phyloP scores from a whole-genome alignment of 2,888 invertebrate genomes.

The Tinea semifulvella region DNA sequence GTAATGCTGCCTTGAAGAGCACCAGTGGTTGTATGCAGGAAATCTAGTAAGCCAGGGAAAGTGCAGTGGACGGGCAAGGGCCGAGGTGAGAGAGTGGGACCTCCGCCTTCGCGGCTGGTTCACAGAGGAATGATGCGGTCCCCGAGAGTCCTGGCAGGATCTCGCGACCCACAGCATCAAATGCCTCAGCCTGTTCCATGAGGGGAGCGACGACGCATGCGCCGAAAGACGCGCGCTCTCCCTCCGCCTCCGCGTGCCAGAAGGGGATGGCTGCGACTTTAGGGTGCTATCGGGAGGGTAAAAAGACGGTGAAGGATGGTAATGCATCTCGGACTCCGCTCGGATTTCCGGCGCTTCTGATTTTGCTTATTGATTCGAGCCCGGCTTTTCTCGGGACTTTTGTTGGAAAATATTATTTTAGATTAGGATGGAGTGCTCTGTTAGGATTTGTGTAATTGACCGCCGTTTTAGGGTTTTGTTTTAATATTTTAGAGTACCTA shows the following conservation, averaged over 20 bases:
- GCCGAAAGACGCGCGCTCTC: constrained; percentile 34
- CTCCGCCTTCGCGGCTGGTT: constrained; percentile 60
- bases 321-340: constrained; percentile 62
- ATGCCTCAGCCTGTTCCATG: constrained; percentile 49
- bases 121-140: constrained; percentile 56
- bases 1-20: too few species aligned
- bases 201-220: constrained; percentile 58
- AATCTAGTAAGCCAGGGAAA: too few species aligned
- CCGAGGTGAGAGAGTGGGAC: constrained; percentile 33
- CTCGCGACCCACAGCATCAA: constrained; percentile 45
- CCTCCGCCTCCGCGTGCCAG: constrained; percentile 31
- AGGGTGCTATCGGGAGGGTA: constrained; percentile 63
- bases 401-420: neutral
- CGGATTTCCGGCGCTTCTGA: constrained; percentile 64
- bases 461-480: too few species aligned
- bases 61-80: neutral
- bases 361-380: constrained; percentile 54
- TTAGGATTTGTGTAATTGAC: too few species aligned
- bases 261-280: constrained; percentile 35
- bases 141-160: constrained; percentile 52
- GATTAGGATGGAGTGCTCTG: too few species aligned
- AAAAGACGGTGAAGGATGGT: constrained; percentile 63
- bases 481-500: too few species aligned
- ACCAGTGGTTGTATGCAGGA: too few species aligned
- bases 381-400: neutral